Evolutionary conservation across 1,140 invertebrate genomes (phyloP), one percentile per base, ranked within the genome.

Genomic region (Orius insidiosus): DNA sequence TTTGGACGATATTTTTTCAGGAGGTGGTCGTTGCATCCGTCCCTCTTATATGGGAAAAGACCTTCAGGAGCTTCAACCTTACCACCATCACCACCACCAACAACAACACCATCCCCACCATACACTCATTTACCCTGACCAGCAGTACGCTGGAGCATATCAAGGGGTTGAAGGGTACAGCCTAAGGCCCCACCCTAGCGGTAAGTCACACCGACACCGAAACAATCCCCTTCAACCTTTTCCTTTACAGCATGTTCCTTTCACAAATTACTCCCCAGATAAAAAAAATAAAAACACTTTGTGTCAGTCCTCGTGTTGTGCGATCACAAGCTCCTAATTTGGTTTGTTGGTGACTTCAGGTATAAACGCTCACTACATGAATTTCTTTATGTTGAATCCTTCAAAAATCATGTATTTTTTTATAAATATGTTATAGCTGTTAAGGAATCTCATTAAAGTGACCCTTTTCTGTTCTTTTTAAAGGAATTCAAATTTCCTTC

Each of bases 101-200:
- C 35, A 37, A 15, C 35, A 37, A 15, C 35, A 24, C 24, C 24
- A 24, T 32, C 42, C 31, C 42, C 42, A 44, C 31, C 42, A 30
- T 13, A 13, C 42, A 8, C 30, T 30, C 31, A 32, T 30, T 11
- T 44, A 44, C 13, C 42, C 24, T 15, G 42, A 44, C 42, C 42
- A 44, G 42, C 42, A 44, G 42, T 44, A 44, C 42, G 31, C 30
- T 44, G 24, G 24, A 24, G 24, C 24, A 24, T 24, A 24, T 24
- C 24, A 24, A 24, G 24, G 24, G 24, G 24, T 24, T 24, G 24
- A 24, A 24, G 24, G 24, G 24, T 24, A 24, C 24, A 24, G 24
- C 24, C 24, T 24, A 24, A 24, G 24, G 24, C 24, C 24, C 42
- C 42, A 44, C 19, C 18, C 42, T 32, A 30, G 34, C 14, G 42